Evolutionary conservation across 1,140 invertebrate genomes (phyloP).

Genomic region (Dinothrombium tinctorium): DNA sequence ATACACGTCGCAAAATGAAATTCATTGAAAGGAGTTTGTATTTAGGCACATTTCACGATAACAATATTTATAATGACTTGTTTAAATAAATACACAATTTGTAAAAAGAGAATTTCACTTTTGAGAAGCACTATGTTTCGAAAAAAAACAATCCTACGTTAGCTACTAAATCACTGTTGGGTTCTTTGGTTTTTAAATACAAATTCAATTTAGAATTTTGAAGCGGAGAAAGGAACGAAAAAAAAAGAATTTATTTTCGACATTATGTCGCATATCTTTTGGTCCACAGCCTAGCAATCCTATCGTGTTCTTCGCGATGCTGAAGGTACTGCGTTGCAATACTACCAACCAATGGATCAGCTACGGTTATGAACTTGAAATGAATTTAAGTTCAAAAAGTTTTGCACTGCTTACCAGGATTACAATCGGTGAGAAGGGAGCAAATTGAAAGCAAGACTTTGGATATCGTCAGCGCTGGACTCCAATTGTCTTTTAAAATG

Average conservation of each 20-base stretch:
- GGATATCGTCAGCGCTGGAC: constrained; percentile 75
- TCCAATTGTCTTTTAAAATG: constrained; percentile 90
- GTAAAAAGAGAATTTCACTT: too few relatives aligned
- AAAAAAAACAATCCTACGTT: too few relatives aligned
- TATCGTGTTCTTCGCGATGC: constrained; percentile 90
- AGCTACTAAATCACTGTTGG: too few relatives aligned
- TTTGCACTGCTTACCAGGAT: constrained; percentile 44
- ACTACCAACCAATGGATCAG: constrained; percentile 87
- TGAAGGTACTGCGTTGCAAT: constrained; percentile 94
- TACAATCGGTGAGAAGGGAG: constrained; percentile 80
- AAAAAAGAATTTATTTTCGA: not conserved
- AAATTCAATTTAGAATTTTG: too few relatives aligned
- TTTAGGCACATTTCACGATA: too few relatives aligned
- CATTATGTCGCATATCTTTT: constrained; percentile 83
- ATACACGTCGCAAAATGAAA: too few relatives aligned
- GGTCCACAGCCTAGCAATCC: constrained; percentile 90
- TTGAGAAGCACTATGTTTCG: too few relatives aligned
- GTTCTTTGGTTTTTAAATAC: too few relatives aligned
- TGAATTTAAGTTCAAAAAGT: not conserved
- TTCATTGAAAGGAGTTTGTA: too few relatives aligned
- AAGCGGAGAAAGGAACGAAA: not conserved
- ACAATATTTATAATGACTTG: too few relatives aligned
- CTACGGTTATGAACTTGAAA: constrained; percentile 22
- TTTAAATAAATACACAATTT: too few relatives aligned
- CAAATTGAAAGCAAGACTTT: constrained; percentile 85